Base-by-base conservation (phyloP, 2,888 invertebrate species). In the Atethmia centrago region DNA sequence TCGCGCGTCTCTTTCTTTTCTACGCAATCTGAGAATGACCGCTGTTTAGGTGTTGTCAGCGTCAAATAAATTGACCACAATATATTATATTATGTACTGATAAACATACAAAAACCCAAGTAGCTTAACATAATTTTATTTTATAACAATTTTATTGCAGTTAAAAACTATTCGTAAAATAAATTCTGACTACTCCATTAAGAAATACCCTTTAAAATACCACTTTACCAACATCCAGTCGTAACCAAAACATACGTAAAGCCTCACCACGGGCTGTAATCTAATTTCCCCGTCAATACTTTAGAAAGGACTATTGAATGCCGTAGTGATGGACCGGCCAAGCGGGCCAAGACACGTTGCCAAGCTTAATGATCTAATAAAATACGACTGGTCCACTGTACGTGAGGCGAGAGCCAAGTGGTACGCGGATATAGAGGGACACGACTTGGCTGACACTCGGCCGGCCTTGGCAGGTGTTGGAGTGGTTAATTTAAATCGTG, bases 351-450 rank as follows among this genome's bases (percentile, higher is more conserved):
- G 89, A 91, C 91, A 91, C 92, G 90, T 88, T 87, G 87, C 82
- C 84, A 79, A 84, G 88, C 90, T 92, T 93, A 93, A 93, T 94
- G 93, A 92, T 91, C 89, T 91, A 93, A 94, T 93, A 92, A 93
- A 93, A 93, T 92, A 90, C 89, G 89, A 89, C 91, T 89, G 90
- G 85, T 85, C 83, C 84, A 71, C 42, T 42, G 86, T 80, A 92
- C 93, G 93, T 92, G 93, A 85, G 77, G 61, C 45, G 92, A 47
- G 74, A 85, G 79, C 83, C 69, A 84, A 91, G 77, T 67, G 67
- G 70, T 42, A 56, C 84, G 76, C 69, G 79, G 76, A 71, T 73
- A 71, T 74, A 82, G 58, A 75, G 70, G 61, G 76, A 77, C 68
- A 61, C 56, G 75, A 74, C 70, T 75, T 65, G 71, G 76, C 74